phyloP scores from a whole-genome alignment of 2,113 vertebrate genomes.

The Chlorodrepanis virens region DNA sequence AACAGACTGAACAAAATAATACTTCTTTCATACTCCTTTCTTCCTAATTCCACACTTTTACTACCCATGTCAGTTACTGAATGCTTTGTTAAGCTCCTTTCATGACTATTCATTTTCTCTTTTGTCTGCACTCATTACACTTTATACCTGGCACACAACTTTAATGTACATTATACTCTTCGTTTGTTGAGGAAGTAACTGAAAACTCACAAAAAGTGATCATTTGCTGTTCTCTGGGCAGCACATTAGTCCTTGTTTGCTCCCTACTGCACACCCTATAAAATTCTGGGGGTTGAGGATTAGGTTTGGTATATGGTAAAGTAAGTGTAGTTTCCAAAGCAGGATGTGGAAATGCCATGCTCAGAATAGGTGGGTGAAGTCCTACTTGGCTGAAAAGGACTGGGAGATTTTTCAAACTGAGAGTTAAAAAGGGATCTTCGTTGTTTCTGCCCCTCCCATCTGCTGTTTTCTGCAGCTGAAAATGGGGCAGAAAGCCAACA shows the following conservation, averaged over 20 bases:
- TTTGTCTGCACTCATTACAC: background rate
- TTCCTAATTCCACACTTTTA: background rate
- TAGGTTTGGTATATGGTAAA: background rate
- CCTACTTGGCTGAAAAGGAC: background rate
- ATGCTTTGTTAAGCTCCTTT: background rate
- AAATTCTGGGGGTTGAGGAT: background rate
- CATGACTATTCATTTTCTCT: background rate
- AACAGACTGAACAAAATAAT: background rate
- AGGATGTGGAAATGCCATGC: background rate
- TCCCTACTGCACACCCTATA: background rate
- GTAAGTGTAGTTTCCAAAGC: background rate
- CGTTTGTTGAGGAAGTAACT: background rate
- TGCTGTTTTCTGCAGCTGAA: constrained; percentile 45
- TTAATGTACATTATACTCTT: background rate
- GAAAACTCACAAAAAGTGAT: background rate
- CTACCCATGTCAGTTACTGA: background rate
- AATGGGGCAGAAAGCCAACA: constrained; percentile 54
- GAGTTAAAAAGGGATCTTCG: constrained; percentile 46
- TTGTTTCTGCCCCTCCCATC: constrained; percentile 51
- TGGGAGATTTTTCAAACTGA: constrained; percentile 15
- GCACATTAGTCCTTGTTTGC: background rate
- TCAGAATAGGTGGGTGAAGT: background rate
- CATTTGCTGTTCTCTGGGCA: background rate
- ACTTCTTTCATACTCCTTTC: background rate
- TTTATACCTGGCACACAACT: background rate